Conservation (phyloP, 2,113 vertebrate species). For the Tapirus terrestris region DNA sequence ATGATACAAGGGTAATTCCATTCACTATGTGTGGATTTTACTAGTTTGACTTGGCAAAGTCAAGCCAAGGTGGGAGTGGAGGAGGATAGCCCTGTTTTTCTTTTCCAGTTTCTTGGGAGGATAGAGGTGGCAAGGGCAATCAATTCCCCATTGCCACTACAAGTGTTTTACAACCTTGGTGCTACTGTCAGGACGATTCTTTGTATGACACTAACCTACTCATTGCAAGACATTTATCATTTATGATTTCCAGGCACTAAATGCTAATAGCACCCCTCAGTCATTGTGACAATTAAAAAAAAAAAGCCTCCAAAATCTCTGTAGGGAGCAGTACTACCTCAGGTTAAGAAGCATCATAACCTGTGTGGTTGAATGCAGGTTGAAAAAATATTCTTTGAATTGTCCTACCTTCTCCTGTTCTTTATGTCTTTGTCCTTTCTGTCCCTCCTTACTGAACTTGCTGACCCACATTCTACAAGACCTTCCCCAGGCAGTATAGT, state of each 20-base stretch:
- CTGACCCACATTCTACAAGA: rapidly evolving
- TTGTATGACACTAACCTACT: neutral
- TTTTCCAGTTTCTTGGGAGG: neutral
- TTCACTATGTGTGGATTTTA: neutral
- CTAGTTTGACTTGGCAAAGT: neutral
- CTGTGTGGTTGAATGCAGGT: neutral
- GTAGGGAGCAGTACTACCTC: neutral
- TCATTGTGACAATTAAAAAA: neutral
- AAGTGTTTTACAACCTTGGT: neutral
- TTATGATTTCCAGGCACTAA: neutral
- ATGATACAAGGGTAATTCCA: neutral
- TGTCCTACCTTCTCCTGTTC: neutral
- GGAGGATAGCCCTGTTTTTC: neutral
- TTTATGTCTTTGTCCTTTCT: neutral
- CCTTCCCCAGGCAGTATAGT: neutral
- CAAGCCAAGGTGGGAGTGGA: neutral
- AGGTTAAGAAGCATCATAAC: neutral
- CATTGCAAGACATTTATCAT: neutral
- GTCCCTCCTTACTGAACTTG: neutral
- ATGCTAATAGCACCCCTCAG: neutral
- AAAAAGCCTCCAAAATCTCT: neutral
- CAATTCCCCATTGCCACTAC: neutral
- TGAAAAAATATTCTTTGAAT: neutral
- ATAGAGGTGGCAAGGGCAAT: neutral
- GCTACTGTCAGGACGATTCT: neutral